Conservation (phyloP, 2,797 vertebrate genomes). For the Gallinago nigripennis region DNA sequence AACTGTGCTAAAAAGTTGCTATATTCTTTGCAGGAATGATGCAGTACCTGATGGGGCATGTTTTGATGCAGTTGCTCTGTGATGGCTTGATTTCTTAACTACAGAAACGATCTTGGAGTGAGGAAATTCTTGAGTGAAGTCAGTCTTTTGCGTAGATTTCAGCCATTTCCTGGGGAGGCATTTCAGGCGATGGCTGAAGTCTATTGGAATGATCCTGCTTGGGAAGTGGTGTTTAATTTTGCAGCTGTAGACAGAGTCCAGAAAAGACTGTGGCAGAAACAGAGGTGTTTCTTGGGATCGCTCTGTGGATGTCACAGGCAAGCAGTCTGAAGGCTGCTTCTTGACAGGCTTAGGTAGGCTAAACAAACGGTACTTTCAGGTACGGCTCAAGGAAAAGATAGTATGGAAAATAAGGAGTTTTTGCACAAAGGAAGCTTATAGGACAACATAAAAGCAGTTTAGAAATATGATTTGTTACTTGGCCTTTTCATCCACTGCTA, state of each 20-base stretch:
- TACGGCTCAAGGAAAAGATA: background rate
- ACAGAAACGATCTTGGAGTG: background rate
- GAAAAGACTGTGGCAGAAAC: background rate
- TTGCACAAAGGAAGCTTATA: background rate
- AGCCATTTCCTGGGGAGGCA: background rate
- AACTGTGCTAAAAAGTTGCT: background rate
- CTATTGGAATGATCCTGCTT: background rate
- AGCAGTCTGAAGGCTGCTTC: background rate
- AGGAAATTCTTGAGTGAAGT: background rate
- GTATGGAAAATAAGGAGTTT: background rate
- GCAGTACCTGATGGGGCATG: background rate
- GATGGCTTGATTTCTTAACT: background rate
- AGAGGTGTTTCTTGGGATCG: background rate
- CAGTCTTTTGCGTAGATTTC: background rate
- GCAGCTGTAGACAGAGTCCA: background rate
- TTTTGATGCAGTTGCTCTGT: background rate
- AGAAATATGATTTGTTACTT: background rate
- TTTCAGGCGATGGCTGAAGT: background rate
- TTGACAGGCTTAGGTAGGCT: background rate
- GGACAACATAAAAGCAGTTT: background rate
- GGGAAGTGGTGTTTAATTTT: background rate
- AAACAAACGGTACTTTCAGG: background rate
- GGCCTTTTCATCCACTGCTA: background rate
- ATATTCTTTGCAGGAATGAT: background rate
- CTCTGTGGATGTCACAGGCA: background rate